phyloP scores from a whole-genome alignment of 2,113 vertebrate species.

The Ovibos moschatus region DNA sequence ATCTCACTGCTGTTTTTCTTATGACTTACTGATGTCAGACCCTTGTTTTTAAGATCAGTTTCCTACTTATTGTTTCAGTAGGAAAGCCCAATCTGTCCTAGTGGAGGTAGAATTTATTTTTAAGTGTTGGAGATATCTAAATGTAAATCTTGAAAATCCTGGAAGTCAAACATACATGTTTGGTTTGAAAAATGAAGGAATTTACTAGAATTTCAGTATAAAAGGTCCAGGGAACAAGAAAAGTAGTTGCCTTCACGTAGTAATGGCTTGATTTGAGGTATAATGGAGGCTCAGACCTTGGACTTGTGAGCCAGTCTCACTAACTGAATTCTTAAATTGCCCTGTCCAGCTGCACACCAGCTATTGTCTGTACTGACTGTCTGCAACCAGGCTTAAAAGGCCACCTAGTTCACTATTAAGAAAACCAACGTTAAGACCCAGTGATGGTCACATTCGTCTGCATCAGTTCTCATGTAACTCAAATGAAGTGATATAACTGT shows the following conservation, averaged over 20 bases:
- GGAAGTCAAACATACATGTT: not conserved
- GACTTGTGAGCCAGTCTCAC: not conserved
- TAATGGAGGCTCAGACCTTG: not conserved
- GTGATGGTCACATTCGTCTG: not conserved
- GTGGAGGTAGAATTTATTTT: conserved; percentile 21
- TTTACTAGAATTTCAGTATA: not conserved
- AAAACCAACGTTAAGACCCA: not conserved
- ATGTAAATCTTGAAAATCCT: conserved; percentile 38
- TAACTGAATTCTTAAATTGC: not conserved
- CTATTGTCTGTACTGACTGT: not conserved
- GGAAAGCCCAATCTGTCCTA: not conserved
- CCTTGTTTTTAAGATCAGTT: conserved; percentile 36
- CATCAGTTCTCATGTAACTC: not conserved
- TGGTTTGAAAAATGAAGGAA: not conserved
- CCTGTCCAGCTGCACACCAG: not conserved
- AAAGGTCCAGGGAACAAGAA: conserved; percentile 6
- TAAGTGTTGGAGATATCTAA: conserved; percentile 16
- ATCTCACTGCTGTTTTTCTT: conserved; percentile 16
- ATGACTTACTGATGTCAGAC: not conserved
- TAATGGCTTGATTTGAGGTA: not conserved
- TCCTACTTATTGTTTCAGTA: not conserved
- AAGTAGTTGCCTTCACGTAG: not conserved
- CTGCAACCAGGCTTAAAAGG: not conserved
- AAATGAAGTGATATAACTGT: not conserved
- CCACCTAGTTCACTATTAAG: not conserved